A percentile compares a stretch with the other conserved stretches of the same genome.
Evolutionary conservation across 2,113 vertebrate species (phyloP).

Genomic region (Saccopteryx leptura): DNA sequence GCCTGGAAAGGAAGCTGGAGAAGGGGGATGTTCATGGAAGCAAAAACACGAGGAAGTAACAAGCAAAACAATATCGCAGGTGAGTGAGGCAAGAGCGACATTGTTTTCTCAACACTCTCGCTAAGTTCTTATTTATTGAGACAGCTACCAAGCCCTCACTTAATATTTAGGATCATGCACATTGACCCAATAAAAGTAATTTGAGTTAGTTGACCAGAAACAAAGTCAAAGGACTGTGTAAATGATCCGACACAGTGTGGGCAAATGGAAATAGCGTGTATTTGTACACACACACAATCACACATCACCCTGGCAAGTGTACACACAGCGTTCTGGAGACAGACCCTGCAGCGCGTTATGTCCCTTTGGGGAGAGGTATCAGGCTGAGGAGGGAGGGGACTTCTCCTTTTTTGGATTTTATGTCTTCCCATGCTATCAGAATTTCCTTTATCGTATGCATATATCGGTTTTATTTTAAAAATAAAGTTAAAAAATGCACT

Average conservation of each 20-base stretch:
- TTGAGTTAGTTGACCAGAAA: not conserved
- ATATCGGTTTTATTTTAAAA: conserved; percentile 74
- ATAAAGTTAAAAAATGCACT: conserved; percentile 68
- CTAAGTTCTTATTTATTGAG: not conserved
- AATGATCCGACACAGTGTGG: not conserved
- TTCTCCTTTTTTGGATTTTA: conserved; percentile 27
- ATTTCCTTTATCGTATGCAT: conserved; percentile 26
- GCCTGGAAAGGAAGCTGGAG: fast-evolving
- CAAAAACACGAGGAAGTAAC: not conserved
- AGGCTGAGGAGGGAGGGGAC: not conserved
- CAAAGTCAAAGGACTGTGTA: not conserved
- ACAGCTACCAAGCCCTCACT: not conserved
- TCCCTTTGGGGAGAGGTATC: conserved; percentile 40
- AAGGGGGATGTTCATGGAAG: not conserved
- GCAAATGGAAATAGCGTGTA: not conserved
- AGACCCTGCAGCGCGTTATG: not conserved
- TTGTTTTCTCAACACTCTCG: not conserved
- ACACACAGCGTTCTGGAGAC: not conserved
- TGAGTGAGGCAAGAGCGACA: not conserved
- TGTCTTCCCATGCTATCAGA: not conserved
- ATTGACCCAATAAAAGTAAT: not conserved
- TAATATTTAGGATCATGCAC: not conserved
- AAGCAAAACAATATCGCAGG: not conserved
- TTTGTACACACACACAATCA: not conserved
- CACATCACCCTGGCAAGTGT: too few species aligned